Conservation (phyloP, 2,888 invertebrate species). For the Pedicia rivosa region DNA sequence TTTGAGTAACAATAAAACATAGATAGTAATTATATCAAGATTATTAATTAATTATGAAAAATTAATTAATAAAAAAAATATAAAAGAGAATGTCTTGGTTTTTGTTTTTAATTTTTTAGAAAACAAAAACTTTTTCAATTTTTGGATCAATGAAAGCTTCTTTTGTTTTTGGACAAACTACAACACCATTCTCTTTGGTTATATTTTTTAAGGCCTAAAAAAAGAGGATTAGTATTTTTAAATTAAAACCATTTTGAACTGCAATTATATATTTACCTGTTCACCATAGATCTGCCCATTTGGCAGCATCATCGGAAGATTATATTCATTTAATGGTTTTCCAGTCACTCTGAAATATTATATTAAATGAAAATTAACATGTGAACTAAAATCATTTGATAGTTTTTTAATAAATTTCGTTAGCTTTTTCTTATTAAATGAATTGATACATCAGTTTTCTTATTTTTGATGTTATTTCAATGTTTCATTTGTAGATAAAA, state of each 20-base stretch:
- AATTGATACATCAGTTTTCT: neutral
- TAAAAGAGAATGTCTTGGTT: too few relatives aligned
- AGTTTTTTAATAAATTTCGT: neutral
- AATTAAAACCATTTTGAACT: neutral
- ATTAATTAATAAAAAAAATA: too few relatives aligned
- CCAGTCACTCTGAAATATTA: slow-evolving; percentile 51
- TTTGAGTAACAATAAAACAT: too few relatives aligned
- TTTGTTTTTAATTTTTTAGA: slow-evolving; percentile 64
- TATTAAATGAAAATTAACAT: neutral
- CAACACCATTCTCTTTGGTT: slow-evolving; percentile 84
- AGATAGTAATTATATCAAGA: too few relatives aligned
- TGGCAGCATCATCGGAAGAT: slow-evolving; percentile 96
- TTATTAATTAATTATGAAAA: too few relatives aligned
- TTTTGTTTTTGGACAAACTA: slow-evolving; percentile 89
- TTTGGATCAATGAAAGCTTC: slow-evolving; percentile 81
- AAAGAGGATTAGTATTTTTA: slow-evolving; percentile 13
- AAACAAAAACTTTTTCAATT: slow-evolving; percentile 92
- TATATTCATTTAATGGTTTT: slow-evolving; percentile 87
- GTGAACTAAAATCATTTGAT: too few relatives aligned
- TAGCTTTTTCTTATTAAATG: neutral
- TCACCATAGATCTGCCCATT: slow-evolving; percentile 96
- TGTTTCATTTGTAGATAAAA: neutral
- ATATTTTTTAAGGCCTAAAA: slow-evolving; percentile 74
- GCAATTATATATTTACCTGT: slow-evolving; percentile 38
- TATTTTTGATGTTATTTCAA: neutral